Evolutionary conservation across 2,797 vertebrate genomes (phyloP).

Genomic region (Danio tinwini): DNA sequence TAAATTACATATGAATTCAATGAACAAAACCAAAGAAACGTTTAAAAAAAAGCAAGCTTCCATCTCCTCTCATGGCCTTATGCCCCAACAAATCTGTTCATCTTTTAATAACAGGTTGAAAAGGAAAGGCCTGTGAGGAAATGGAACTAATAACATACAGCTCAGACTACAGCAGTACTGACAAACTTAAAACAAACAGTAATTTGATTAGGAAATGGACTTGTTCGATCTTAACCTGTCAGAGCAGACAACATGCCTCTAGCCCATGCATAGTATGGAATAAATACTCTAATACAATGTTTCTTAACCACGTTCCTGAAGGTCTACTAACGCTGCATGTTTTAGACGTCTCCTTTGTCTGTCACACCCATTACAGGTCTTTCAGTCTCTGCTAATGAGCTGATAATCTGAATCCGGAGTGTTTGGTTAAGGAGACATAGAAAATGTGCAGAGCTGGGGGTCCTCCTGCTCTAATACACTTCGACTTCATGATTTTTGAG

Average conservation of each 20-base stretch:
- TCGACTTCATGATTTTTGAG: too few species aligned
- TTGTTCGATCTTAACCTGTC: not conserved
- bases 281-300: too few species aligned
- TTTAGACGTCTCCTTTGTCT: too few species aligned
- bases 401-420: too few species aligned
- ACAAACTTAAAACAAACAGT: not conserved
- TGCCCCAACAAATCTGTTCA: not conserved
- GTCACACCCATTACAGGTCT: too few species aligned
- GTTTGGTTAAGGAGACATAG: too few species aligned
- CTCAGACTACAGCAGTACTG: not conserved
- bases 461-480: too few species aligned
- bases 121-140: not conserved
- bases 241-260: not conserved
- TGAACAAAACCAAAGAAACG: not conserved
- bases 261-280: not conserved
- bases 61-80: not conserved
- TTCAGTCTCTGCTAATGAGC: too few species aligned
- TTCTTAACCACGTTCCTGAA: too few species aligned
- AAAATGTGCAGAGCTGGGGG: too few species aligned
- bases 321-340: too few species aligned
- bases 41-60: not conserved
- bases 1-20: not conserved
- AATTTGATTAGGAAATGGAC: not conserved
- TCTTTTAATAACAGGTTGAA: not conserved
- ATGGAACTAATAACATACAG: not conserved